Conservation (phyloP, 2,888 invertebrate species). For the Caenorhabditis zanzibari region DNA sequence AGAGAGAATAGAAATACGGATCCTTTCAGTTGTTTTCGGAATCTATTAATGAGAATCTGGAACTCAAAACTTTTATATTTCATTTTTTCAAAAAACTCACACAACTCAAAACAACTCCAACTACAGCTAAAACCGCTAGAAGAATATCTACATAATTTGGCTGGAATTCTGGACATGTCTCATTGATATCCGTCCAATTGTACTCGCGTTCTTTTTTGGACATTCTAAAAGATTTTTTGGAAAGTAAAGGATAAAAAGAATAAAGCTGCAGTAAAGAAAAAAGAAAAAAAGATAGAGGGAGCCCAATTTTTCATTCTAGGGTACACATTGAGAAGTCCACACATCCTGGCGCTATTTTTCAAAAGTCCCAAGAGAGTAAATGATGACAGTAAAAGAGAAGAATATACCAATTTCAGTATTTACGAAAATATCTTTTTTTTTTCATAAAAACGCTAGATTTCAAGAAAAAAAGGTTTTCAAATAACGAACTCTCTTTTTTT, state of each 20-base stretch:
- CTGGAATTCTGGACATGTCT: neutral
- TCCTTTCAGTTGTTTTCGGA: constrained; percentile 2
- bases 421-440: no score
- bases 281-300: neutral
- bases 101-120: neutral
- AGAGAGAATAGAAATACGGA: neutral
- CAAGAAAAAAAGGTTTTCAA: no score
- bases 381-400: no score
- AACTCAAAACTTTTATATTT: neutral
- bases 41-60: neutral
- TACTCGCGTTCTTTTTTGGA: neutral
- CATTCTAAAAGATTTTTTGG: neutral
- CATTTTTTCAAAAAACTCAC: neutral
- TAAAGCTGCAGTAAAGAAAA: neutral
- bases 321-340: no score
- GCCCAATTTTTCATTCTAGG: no score
- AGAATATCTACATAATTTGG: neutral
- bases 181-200: neutral
- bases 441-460: no score
- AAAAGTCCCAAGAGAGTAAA: no score
- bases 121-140: neutral
- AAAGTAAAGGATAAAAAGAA: neutral
- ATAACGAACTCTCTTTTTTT: no score
- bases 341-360: no score
- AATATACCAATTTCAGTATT: no score